Evolutionary conservation across 2,888 invertebrate species (phyloP).

Genomic region (Laothoe populi): DNA sequence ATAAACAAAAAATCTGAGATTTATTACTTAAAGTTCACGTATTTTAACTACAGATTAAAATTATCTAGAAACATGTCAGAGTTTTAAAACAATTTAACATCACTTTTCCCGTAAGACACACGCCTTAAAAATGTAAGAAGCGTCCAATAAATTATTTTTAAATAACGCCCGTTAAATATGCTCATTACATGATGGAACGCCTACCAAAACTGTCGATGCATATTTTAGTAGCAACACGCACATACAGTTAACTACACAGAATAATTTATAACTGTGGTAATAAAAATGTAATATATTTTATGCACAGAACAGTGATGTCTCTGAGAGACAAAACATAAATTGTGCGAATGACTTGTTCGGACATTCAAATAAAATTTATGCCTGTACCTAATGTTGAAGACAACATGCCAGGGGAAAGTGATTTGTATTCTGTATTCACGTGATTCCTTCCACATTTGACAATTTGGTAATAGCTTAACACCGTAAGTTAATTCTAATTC

Average conservation of each 20-base stretch:
- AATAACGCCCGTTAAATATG: constrained; percentile 68
- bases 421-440: constrained; percentile 16
- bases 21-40: too few species aligned
- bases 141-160: constrained; percentile 64
- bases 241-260: constrained; percentile 61
- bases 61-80: background rate
- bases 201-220: constrained; percentile 74
- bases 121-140: constrained; percentile 43
- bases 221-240: constrained; percentile 68
- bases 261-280: constrained; percentile 25
- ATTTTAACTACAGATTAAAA: too few species aligned
- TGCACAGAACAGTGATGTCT: constrained; percentile 18
- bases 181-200: constrained; percentile 74
- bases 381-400: constrained; percentile 10
- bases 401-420: constrained; percentile 1
- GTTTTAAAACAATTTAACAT: constrained; percentile 30
- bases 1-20: too few species aligned
- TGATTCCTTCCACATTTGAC: constrained; percentile 16
- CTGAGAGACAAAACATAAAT: constrained; percentile 23
- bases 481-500: constrained; percentile 7
- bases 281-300: constrained; percentile 25
- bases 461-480: constrained; percentile 6
- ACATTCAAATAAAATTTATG: constrained; percentile 22
- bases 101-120: constrained; percentile 35
- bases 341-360: constrained; percentile 16